Conservation (phyloP, 2,888 invertebrate species). For the Cephus nigrinus region DNA sequence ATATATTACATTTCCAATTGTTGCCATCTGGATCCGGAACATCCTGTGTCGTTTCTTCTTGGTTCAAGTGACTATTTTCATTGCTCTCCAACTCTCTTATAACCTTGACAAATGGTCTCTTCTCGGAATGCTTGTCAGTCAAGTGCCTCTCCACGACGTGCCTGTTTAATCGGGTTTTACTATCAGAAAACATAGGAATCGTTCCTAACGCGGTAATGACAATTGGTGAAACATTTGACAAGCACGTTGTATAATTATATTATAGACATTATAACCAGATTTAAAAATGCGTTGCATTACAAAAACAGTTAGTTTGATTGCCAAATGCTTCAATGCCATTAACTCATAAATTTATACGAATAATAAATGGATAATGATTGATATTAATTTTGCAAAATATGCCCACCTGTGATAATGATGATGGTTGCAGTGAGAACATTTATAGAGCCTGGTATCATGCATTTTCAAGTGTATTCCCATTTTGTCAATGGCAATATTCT, state of each 20-base stretch:
- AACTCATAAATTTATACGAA: background rate
- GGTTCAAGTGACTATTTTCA: constrained; percentile 35
- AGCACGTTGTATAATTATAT: background rate
- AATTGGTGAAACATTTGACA: constrained; percentile 34
- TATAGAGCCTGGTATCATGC: constrained; percentile 79
- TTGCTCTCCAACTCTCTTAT: constrained; percentile 65
- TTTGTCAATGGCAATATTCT: constrained; percentile 70
- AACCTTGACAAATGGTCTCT: constrained; percentile 66
- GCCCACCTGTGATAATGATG: constrained; percentile 72
- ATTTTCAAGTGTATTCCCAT: constrained; percentile 79
- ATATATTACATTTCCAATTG: constrained; percentile 79
- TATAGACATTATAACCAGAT: background rate
- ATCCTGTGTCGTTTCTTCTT: constrained; percentile 43
- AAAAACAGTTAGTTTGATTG: too few species aligned
- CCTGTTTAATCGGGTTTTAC: constrained; percentile 51
- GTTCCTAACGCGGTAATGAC: constrained; percentile 1
- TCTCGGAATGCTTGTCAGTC: constrained; percentile 71
- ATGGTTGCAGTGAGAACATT: constrained; percentile 77
- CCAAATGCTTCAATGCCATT: too few species aligned
- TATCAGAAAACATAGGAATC: constrained; percentile 42
- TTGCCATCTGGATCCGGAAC: constrained; percentile 67
- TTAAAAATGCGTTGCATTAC: background rate
- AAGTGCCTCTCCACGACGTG: constrained; percentile 77
- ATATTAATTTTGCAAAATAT: constrained; percentile 11
- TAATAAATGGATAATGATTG: constrained; percentile 16